Base-by-base conservation (phyloP, 2,113 vertebrate species). In the Scolopax mira region DNA sequence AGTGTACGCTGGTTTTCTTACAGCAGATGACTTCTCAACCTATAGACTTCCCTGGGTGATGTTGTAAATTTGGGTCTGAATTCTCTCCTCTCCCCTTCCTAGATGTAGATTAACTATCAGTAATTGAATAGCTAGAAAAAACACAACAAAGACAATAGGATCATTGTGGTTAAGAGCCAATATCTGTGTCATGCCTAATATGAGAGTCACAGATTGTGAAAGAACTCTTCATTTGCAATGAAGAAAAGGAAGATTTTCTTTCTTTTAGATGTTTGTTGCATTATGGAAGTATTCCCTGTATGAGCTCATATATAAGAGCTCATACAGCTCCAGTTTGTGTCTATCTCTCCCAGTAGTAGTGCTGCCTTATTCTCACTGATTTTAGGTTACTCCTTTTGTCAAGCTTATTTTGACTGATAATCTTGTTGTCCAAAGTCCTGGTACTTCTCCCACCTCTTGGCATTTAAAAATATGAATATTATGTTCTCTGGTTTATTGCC, bases 361-460 rank as follows among this genome's bases (percentile, higher is more conserved):
- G 22, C 42, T 91, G 70, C 39, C 84, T 66, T 52, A 19, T 84
- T 81, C 21, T 52, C 84, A 35, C n/a, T 35, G 44, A n/a, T 86
- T 86, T 42, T 1, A 4, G 11, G 6, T 58, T 80, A 28, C 61
- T 58, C n/a, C 18, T 92, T 87, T 90, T 66, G 55, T 66, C 27
- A 61, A 78, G 27, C 23, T 83, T 23, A 31, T 88, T 92, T 79
- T 75, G 44, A 39, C 39, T 64, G 64, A 4, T 74, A 49, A 58
- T 74, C 13, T 7, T 71, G 18, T 79, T 0, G 0, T 49, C 51
- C 2, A 8, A 18, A 31, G 23, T 80, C 16, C 27, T 79, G 24
- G 13, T 80, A 48, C 33, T 78, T 85, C 25, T 73, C 41, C 41
- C 41, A 42, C 13, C 41, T 42, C 9, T 28, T 81, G 24, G 67